phyloP scores from a whole-genome alignment of 2,797 vertebrate genomes.

The Strix occidentalis region DNA sequence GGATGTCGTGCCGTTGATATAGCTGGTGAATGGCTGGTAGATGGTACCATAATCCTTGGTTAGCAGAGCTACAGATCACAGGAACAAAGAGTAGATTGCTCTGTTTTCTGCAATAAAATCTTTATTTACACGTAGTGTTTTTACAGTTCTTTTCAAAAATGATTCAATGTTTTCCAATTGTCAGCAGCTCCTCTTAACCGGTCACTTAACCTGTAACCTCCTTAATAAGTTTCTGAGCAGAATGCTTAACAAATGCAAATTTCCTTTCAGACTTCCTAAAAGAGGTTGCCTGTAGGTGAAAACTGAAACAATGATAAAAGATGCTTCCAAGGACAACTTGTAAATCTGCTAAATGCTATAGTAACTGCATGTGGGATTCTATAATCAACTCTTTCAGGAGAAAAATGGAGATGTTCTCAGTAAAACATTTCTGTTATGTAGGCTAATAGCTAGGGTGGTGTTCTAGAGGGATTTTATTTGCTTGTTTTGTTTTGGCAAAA shows the following conservation, averaged over 20 bases:
- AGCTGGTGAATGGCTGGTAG: neutral
- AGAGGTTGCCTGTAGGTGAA: neutral
- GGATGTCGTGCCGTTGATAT: neutral
- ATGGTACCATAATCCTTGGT: neutral
- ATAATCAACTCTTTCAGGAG: neutral
- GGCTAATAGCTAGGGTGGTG: neutral
- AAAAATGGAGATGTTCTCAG: neutral
- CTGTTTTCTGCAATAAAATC: neutral
- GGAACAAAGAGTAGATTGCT: neutral
- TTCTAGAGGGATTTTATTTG: constrained; percentile 6
- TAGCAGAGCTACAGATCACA: neutral
- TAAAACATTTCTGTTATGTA: neutral
- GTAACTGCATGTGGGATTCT: neutral
- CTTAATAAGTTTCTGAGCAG: neutral
- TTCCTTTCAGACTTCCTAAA: constrained; percentile 3
- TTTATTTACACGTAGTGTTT: neutral
- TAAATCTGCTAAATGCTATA: neutral
- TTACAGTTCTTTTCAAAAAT: neutral
- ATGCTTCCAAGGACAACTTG: neutral
- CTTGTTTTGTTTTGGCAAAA: neutral
- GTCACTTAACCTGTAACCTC: neutral
- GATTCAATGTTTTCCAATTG: neutral
- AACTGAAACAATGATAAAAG: neutral
- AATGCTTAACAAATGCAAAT: constrained; percentile 54
- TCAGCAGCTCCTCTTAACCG: constrained; percentile 10